phyloP scores from a whole-genome alignment of 1,140 invertebrate genomes.

The Trachymyrmex septentrionalis region DNA sequence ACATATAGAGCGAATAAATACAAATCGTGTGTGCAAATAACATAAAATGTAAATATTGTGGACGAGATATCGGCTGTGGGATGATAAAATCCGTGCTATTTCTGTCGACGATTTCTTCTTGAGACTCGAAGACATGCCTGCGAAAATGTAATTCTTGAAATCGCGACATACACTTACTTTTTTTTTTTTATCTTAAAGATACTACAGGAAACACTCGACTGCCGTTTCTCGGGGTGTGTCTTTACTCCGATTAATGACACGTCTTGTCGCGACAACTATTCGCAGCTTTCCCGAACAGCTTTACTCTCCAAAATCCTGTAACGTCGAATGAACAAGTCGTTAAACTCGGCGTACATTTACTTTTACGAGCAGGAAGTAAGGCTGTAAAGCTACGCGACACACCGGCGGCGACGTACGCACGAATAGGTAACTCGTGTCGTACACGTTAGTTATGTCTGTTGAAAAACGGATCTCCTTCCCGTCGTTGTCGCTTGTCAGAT shows the following conservation, averaged over 20 bases:
- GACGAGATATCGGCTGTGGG: constrained; percentile 2
- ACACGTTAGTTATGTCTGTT: neutral
- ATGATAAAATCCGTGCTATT: constrained; percentile 10
- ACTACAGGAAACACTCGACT: neutral
- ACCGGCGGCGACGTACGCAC: neutral
- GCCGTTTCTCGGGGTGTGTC: neutral
- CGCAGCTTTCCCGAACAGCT: neutral
- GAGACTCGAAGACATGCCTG: neutral
- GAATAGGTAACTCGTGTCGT: constrained; percentile 3
- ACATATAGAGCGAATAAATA: neutral
- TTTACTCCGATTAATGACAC: constrained; percentile 5
- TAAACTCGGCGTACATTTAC: constrained; percentile 44
- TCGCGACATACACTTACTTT: neutral
- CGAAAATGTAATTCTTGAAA: neutral
- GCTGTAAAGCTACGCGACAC: constrained; percentile 50
- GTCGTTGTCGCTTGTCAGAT: neutral
- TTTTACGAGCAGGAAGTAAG: constrained; percentile 65
- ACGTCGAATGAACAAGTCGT: constrained; percentile 56
- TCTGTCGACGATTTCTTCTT: neutral
- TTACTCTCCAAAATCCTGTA: constrained; percentile 37
- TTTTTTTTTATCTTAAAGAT: neutral
- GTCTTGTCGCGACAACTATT: neutral
- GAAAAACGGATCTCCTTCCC: constrained; percentile 18
- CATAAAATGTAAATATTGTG: constrained; percentile 34
- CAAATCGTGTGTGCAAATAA: no score